These are phyloP conservation scores for Apis mellifera DNA, from an alignment of 1,140 invertebrate species.

Conservation along the genomic window DNA sequence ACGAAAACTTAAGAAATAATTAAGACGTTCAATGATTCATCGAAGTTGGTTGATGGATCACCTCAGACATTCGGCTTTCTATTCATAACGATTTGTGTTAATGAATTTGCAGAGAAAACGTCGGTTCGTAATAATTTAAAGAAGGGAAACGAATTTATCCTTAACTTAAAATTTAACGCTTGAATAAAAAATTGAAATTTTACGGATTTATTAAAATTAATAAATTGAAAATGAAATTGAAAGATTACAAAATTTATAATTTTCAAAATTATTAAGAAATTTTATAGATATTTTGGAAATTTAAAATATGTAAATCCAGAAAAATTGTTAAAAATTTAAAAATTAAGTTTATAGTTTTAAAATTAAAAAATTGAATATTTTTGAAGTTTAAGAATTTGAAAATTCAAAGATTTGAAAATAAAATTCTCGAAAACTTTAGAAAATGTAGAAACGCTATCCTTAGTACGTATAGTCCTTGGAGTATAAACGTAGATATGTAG, in stretches of 20 bases:
- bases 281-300: not conserved
- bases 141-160: not conserved
- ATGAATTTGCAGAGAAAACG: not conserved
- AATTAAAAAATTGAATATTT: not conserved
- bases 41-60: not conserved
- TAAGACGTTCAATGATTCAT: slow-evolving; percentile 33
- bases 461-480: slow-evolving; percentile 30
- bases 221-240: not conserved
- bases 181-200: not conserved
- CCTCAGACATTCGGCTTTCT: slow-evolving; percentile 4
- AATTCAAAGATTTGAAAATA: not conserved
- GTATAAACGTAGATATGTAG: slow-evolving; percentile 64
- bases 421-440: too few species aligned
- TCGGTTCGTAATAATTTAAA: not conserved
- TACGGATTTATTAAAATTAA: not conserved
- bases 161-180: not conserved
- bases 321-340: too few species aligned
- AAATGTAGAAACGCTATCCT: too few species aligned
- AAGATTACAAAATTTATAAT: not conserved
- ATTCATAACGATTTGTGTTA: not conserved
- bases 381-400: not conserved
- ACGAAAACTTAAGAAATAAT: not conserved
- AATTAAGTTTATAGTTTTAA: not conserved
- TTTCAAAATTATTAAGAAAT: not conserved
- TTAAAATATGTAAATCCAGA: too few species aligned